phyloP scores from a whole-genome alignment of 2,888 invertebrate genomes.

The Pharmacophagus antenor region DNA sequence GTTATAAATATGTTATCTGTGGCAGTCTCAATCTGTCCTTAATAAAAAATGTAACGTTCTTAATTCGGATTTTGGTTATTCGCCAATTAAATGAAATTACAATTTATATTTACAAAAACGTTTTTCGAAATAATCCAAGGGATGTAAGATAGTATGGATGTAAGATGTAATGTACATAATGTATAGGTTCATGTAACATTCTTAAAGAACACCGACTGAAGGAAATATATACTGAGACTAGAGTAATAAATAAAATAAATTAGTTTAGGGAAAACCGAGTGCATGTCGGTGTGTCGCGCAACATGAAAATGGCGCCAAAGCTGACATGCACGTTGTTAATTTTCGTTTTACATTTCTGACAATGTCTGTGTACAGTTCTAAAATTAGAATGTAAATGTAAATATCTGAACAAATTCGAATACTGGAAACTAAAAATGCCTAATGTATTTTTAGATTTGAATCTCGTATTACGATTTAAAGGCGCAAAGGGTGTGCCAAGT shows the following conservation, averaged over 20 bases:
- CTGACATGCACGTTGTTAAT: neutral
- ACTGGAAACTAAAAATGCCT: constrained; percentile 18
- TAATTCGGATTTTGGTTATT: neutral
- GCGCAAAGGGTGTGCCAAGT: constrained; percentile 32
- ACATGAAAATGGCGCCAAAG: neutral
- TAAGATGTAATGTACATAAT: too few species aligned
- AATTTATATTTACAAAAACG: too few species aligned
- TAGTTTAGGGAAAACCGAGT: neutral
- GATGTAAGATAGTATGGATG: too few species aligned
- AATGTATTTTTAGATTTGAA: constrained; percentile 36
- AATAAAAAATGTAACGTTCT: neutral
- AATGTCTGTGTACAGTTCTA: neutral
- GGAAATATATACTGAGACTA: neutral
- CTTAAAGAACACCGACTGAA: too few species aligned
- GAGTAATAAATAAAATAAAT: neutral
- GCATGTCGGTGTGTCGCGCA: neutral
- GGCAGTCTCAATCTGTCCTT: neutral
- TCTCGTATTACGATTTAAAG: constrained; percentile 38
- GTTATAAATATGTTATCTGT: constrained; percentile 19
- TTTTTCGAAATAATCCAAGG: too few species aligned
- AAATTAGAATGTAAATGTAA: neutral
- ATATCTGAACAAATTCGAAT: too few species aligned
- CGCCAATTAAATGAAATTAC: too few species aligned
- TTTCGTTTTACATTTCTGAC: neutral
- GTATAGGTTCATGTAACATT: too few species aligned